A percentile compares a stretch with the other conserved stretches of the same genome.
These are phyloP conservation scores for Bradypodion pumilum DNA, from an alignment of 2,797 vertebrate genomes.

Conservation along the genomic window DNA sequence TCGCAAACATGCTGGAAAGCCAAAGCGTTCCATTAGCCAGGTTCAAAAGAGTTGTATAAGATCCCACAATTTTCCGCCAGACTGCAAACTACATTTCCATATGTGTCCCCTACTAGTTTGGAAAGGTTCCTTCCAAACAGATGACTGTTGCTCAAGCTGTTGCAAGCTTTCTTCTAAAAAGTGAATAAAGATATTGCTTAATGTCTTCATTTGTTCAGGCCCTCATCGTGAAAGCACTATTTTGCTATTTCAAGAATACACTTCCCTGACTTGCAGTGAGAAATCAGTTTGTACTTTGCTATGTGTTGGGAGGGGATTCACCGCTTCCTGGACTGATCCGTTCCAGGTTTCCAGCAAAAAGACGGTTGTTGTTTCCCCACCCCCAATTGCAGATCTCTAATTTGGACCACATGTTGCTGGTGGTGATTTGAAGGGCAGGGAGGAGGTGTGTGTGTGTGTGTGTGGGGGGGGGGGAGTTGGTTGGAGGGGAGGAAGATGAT, in stretches of 20 bases:
- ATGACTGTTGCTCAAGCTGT: background rate
- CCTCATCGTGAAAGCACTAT: background rate
- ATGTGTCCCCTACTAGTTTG: slow-evolving; percentile 53
- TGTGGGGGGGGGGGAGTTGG: slow-evolving; percentile 51
- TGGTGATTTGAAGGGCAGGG: slow-evolving; percentile 44
- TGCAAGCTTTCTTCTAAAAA: slow-evolving; percentile 9
- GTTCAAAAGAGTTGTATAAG: slow-evolving; percentile 41
- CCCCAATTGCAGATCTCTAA: slow-evolving; percentile 77
- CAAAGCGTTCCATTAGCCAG: slow-evolving; percentile 45
- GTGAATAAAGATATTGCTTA: background rate
- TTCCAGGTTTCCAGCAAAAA: slow-evolving; percentile 62
- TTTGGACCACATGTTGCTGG: slow-evolving; percentile 82
- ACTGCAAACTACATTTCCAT: slow-evolving; percentile 44
- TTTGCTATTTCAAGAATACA: background rate
- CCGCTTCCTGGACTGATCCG: slow-evolving; percentile 59
- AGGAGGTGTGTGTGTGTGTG: slow-evolving; percentile 50
- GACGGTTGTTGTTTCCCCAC: slow-evolving; percentile 61
- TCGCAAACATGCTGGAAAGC: slow-evolving; percentile 46
- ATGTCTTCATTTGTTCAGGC: slow-evolving; percentile 9
- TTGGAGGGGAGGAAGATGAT: slow-evolving; percentile 74
- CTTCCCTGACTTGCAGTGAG: slow-evolving; percentile 4
- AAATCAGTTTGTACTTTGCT: slow-evolving; percentile 25
- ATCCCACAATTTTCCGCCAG: slow-evolving; percentile 22
- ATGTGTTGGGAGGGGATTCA: slow-evolving; percentile 43
- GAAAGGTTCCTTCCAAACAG: slow-evolving; percentile 34